These are phyloP conservation scores for Cerceris rybyensis DNA, from an alignment of 2,888 invertebrate genomes.

Conservation along the genomic window DNA sequence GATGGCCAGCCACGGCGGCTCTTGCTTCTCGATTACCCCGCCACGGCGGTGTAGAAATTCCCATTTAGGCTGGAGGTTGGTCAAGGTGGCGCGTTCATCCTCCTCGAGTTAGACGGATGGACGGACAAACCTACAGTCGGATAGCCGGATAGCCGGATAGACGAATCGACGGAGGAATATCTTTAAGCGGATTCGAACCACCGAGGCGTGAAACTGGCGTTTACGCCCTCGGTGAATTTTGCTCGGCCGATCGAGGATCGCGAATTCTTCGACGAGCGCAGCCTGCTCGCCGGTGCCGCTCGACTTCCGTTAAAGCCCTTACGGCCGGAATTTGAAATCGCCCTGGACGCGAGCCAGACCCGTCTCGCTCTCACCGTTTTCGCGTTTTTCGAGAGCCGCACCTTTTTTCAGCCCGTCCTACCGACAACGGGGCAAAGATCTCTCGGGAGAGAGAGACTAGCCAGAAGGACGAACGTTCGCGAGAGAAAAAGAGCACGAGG, in stretches of 20 bases:
- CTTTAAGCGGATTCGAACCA: neutral
- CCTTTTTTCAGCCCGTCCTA: no score
- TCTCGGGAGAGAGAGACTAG: neutral
- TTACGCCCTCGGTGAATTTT: neutral
- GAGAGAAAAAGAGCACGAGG: no score
- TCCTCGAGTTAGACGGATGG: neutral
- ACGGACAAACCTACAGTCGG: neutral
- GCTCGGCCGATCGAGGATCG: no score
- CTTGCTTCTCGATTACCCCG: conserved; percentile 45
- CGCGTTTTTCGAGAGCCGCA: no score
- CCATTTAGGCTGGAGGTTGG: conserved; percentile 35
- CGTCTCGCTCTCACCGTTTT: conserved; percentile 11
- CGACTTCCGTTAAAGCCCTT: conserved; percentile 21
- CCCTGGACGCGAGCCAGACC: conserved; percentile 56
- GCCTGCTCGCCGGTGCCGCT: conserved; percentile 33
- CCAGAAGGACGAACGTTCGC: neutral
- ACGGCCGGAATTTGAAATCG: conserved; percentile 55
- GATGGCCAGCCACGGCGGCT: conserved; percentile 38
- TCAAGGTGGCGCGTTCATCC: conserved; percentile 16
- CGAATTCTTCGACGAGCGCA: conserved; percentile 16
- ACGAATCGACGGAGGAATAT: neutral
- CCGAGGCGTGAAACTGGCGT: neutral
- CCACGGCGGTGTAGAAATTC: conserved; percentile 42
- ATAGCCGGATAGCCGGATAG: neutral
- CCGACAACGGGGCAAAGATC: neutral